phyloP scores from a whole-genome alignment of 2,888 invertebrate species.

The Temnothorax rugatulus region DNA sequence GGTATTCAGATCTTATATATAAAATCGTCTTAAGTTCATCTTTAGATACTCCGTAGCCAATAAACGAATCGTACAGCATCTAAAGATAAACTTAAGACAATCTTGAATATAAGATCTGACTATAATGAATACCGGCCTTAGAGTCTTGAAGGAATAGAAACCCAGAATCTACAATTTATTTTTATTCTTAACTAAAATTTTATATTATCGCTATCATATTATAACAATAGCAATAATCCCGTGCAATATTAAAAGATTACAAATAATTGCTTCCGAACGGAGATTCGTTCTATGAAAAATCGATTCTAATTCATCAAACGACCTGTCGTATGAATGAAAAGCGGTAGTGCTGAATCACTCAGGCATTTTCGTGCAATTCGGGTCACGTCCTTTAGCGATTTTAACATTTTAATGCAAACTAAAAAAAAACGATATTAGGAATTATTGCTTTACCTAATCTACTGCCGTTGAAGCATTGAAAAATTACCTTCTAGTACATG shows the following conservation, averaged over 20 bases:
- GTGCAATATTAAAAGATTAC: not conserved
- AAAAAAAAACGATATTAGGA: slow-evolving; percentile 30
- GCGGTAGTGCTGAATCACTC: not conserved
- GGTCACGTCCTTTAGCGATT: slow-evolving; percentile 6
- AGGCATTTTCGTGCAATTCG: slow-evolving; percentile 23
- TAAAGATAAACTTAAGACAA: no score
- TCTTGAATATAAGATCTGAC: no score
- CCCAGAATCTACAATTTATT: not conserved
- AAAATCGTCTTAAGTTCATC: no score
- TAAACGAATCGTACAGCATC: no score
- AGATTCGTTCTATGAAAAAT: slow-evolving; percentile 22
- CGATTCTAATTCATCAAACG: slow-evolving; percentile 33
- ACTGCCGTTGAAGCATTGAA: not conserved
- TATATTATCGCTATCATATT: not conserved
- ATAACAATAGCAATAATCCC: not conserved
- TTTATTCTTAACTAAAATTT: not conserved
- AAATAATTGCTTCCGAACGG: not conserved
- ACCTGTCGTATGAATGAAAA: slow-evolving; percentile 3
- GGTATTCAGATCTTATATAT: no score
- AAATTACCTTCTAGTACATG: slow-evolving; percentile 21
- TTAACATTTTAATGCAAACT: not conserved
- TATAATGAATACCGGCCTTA: not conserved
- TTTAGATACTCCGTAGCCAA: no score
- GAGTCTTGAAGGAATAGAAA: not conserved
- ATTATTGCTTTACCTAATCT: slow-evolving; percentile 41